phyloP scores from a whole-genome alignment of 2,797 vertebrate genomes.

The Danio choprae region DNA sequence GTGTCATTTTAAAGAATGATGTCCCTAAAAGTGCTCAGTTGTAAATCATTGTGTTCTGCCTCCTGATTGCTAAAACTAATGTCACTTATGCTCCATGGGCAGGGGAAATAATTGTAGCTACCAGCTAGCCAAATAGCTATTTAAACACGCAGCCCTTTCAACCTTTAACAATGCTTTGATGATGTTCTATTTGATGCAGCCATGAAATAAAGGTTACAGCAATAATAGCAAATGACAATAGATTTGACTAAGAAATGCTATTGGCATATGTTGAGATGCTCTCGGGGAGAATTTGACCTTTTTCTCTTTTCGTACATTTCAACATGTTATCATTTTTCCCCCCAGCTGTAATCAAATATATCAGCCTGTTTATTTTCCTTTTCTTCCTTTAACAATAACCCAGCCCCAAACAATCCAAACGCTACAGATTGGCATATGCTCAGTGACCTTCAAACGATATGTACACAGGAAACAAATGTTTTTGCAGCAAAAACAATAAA shows the following conservation, averaged over 20 bases:
- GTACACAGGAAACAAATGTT: conserved; percentile 23
- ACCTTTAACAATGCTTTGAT: background rate
- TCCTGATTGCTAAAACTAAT: background rate
- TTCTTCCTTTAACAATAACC: background rate
- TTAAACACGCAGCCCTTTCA: background rate
- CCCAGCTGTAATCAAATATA: background rate
- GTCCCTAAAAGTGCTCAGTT: too few relatives aligned
- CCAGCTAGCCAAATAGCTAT: background rate
- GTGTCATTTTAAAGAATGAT: background rate
- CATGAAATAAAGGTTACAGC: background rate
- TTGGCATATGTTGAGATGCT: background rate
- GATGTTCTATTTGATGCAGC: background rate
- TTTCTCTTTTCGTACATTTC: background rate
- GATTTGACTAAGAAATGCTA: background rate
- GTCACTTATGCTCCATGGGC: background rate
- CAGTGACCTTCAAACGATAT: background rate
- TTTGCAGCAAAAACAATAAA: conserved; percentile 18
- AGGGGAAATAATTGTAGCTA: background rate
- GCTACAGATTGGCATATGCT: background rate
- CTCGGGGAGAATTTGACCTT: background rate
- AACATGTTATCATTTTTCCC: background rate
- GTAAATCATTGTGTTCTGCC: too few relatives aligned
- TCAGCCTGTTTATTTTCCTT: background rate
- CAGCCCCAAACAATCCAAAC: background rate
- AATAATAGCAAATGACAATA: background rate